Percentiles rank a stretch among this genome's conserved stretches.
Conservation (phyloP, 2,113 vertebrate species). For the Panthera leo region DNA sequence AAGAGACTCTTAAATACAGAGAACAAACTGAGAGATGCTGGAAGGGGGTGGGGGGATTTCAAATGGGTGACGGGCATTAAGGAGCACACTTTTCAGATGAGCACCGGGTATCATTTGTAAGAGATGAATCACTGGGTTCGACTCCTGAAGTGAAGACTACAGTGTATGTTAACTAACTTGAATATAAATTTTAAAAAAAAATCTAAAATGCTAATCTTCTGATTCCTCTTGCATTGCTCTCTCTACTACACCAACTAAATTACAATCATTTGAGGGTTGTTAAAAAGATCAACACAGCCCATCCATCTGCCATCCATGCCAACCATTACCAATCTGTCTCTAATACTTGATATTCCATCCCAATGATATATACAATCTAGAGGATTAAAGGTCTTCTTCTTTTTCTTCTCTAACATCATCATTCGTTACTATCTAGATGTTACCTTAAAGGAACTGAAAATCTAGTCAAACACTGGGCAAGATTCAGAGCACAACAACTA, state of each 20-base stretch:
- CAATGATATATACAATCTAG: background rate
- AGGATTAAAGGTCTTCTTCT: background rate
- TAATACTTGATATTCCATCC: background rate
- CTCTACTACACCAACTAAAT: background rate
- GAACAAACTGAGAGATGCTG: too few species aligned
- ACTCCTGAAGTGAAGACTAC: too few species aligned
- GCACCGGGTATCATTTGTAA: too few species aligned
- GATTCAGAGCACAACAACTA: background rate
- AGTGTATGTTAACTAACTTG: too few species aligned
- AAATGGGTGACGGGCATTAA: too few species aligned
- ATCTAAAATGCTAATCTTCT: background rate
- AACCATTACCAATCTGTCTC: background rate
- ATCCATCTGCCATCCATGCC: background rate
- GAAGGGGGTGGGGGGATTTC: too few species aligned
- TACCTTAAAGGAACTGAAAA: slow-evolving; percentile 23
- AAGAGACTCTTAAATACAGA: too few species aligned
- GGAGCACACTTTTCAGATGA: too few species aligned
- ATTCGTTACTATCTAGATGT: background rate
- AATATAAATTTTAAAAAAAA: too few species aligned
- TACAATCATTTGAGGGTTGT: background rate
- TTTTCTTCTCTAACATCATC: background rate
- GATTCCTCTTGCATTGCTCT: background rate
- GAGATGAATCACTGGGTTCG: too few species aligned
- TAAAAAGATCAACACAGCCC: background rate
- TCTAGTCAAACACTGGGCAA: background rate